Evolutionary conservation across 1,140 invertebrate genomes (phyloP).

Genomic region (Parapsyche elsis): DNA sequence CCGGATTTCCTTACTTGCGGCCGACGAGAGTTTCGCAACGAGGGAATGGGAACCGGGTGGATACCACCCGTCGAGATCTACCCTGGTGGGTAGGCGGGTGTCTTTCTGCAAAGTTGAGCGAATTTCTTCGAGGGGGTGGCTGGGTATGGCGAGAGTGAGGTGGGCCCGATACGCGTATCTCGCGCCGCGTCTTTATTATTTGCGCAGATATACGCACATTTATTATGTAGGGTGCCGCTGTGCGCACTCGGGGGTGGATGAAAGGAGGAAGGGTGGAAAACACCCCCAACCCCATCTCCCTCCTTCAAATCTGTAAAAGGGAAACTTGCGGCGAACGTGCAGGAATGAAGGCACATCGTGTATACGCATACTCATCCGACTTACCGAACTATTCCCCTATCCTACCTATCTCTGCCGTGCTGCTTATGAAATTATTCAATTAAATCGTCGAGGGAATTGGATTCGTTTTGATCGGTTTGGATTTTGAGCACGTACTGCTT

Average conservation of each 20-base stretch:
- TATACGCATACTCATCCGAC: not conserved
- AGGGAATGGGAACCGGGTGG: conserved; percentile 49
- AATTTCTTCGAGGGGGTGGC: not conserved
- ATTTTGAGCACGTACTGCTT: no score
- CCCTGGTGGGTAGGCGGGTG: not conserved
- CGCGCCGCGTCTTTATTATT: conserved; percentile 52
- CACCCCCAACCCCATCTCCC: not conserved
- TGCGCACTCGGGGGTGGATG: not conserved
- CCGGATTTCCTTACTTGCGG: conserved; percentile 68
- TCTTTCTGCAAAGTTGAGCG: not conserved
- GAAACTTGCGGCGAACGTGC: conserved; percentile 53
- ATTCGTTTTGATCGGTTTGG: no score
- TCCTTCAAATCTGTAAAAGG: conserved; percentile 51
- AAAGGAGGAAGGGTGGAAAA: not conserved
- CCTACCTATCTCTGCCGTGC: not conserved
- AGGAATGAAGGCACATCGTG: conserved; percentile 46
- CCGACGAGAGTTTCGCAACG: conserved; percentile 60
- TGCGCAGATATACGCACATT: conserved; percentile 55
- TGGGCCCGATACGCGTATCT: conserved; percentile 24
- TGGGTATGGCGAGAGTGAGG: no score
- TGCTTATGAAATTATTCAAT: no score
- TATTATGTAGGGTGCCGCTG: conserved; percentile 52
- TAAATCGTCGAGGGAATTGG: no score
- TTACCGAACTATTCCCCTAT: conserved; percentile 13
- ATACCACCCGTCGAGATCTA: conserved; percentile 5